Evolutionary conservation across 2,113 vertebrate genomes (phyloP).

Genomic region (Phylloscopus trochiloides): DNA sequence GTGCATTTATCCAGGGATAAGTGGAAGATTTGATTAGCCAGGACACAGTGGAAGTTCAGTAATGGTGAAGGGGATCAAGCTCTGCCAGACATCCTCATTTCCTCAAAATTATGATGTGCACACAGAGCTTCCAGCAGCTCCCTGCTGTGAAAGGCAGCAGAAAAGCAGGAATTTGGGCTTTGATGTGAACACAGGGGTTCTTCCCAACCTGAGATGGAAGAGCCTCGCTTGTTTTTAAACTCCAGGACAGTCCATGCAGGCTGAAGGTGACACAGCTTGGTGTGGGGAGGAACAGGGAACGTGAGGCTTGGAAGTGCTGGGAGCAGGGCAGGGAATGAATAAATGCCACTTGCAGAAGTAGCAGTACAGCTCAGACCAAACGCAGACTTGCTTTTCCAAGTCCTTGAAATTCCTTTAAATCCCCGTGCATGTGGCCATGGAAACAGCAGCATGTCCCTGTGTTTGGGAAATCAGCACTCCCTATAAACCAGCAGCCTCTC

Average conservation of each 20-base stretch:
- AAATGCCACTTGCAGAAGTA: neutral
- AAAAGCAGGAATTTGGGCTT: neutral
- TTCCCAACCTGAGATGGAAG: neutral
- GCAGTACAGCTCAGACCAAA: neutral
- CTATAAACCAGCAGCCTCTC: neutral
- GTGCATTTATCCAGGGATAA: neutral
- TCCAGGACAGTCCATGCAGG: fast-evolving
- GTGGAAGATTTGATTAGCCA: neutral
- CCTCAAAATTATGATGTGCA: neutral
- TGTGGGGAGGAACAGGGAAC: neutral
- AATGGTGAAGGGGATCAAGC: neutral
- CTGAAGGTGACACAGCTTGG: neutral
- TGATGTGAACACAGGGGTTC: fast-evolving
- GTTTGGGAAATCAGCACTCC: neutral
- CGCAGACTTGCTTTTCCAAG: neutral
- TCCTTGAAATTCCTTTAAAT: neutral
- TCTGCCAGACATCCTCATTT: neutral
- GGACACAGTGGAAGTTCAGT: neutral
- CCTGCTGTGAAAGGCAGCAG: neutral
- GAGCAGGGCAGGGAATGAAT: neutral
- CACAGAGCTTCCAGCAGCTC: neutral
- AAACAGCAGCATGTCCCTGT: neutral
- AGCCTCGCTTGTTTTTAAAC: neutral
- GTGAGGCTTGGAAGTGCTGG: neutral
- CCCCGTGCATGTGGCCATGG: neutral